These are phyloP conservation scores for Choristoneura fumiferana DNA, from an alignment of 1,140 invertebrate genomes.

Conservation along the genomic window DNA sequence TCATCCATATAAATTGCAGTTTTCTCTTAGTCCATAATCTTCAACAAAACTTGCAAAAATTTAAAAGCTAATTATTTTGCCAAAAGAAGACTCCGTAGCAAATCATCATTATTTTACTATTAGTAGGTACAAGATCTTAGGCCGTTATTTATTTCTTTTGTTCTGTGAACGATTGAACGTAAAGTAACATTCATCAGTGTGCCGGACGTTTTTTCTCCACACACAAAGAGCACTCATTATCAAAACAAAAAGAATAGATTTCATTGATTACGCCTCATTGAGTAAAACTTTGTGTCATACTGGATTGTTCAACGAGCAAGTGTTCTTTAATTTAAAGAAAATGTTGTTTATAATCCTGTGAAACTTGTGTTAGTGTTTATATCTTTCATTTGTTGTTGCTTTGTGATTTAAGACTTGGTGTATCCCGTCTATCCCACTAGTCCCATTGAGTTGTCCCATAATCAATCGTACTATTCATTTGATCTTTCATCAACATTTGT, in stretches of 20 bases:
- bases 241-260: constrained; percentile 4
- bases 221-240: constrained; percentile 15
- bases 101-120: constrained; percentile 17
- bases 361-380: neutral
- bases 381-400: neutral
- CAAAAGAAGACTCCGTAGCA: neutral
- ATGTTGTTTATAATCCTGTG: constrained; percentile 4
- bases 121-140: neutral
- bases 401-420: too few relatives aligned
- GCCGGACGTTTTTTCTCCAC: neutral
- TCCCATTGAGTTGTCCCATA: neutral
- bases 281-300: constrained; percentile 1
- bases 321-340: constrained; percentile 10
- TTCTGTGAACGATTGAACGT: neutral
- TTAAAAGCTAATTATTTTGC: too few relatives aligned
- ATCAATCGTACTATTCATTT: constrained; percentile 6
- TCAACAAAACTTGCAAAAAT: too few relatives aligned
- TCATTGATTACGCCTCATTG: constrained; percentile 18
- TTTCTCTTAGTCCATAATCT: too few relatives aligned
- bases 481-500: constrained; percentile 2
- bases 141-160: constrained; percentile 14
- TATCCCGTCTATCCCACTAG: neutral
- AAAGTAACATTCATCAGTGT: neutral
- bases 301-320: constrained; percentile 4
- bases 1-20: too few relatives aligned